These are phyloP conservation scores for Malachius bipustulatus DNA, from an alignment of 2,888 invertebrate genomes.

Conservation along the genomic window DNA sequence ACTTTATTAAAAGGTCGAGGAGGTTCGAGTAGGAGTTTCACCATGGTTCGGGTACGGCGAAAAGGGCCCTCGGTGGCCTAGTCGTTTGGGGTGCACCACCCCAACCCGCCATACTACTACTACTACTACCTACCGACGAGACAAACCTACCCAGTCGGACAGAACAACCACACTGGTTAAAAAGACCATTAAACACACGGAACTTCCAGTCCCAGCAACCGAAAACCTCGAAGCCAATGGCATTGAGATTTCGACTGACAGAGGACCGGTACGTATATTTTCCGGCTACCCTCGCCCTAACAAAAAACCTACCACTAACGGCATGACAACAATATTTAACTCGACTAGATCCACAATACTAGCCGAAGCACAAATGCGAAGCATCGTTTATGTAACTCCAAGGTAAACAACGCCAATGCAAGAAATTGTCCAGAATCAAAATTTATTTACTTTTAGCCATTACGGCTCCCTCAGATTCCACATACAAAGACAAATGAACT, in stretches of 20 bases:
- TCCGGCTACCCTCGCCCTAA: neutral
- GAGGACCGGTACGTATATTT: neutral
- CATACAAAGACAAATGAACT: neutral
- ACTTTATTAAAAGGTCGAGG: too few relatives aligned
- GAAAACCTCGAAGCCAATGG: neutral
- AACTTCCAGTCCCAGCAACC: neutral
- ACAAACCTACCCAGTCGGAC: too few relatives aligned
- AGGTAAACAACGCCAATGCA: too few relatives aligned
- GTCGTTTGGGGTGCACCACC: too few relatives aligned
- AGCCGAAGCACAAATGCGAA: constrained; percentile 2
- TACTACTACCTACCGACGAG: neutral
- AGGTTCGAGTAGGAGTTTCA: too few relatives aligned
- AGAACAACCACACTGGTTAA: constrained; percentile 6
- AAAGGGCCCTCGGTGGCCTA: too few relatives aligned
- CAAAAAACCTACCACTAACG: neutral
- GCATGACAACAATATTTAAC: neutral
- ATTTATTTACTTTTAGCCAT: too few relatives aligned
- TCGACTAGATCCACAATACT: neutral
- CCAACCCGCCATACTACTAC: too few relatives aligned
- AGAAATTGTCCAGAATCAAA: too few relatives aligned
- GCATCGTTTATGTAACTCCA: neutral
- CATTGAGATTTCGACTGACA: neutral
- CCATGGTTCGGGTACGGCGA: too few relatives aligned
- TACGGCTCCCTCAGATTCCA: neutral
- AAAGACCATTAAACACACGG: neutral